Evolutionary conservation across 2,113 vertebrate genomes (phyloP).

Genomic region (Seriola quinqueradiata): DNA sequence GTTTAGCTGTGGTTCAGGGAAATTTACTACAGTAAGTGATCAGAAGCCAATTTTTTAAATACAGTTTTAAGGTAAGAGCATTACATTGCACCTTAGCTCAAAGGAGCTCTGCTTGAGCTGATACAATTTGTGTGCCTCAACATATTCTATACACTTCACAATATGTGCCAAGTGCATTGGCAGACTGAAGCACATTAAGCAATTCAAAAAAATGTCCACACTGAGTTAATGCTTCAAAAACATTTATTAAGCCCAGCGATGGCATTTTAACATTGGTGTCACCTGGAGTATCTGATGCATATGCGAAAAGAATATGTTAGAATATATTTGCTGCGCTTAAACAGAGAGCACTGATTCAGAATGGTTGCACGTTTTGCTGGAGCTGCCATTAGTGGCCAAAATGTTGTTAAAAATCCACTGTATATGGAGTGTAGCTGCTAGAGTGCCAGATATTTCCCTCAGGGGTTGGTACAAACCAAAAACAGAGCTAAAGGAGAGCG

Average conservation of each 20-base stretch:
- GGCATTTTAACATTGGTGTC: slow-evolving; percentile 1
- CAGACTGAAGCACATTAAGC: slow-evolving; percentile 15
- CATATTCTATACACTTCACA: not conserved
- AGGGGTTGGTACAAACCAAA: not conserved
- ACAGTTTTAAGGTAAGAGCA: slow-evolving; percentile 9
- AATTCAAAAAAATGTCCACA: slow-evolving; percentile 11
- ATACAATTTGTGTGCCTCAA: slow-evolving; percentile 9
- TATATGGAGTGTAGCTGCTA: not conserved
- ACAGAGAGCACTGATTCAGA: not conserved
- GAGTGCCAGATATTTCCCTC: not conserved
- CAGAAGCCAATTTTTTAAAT: slow-evolving; percentile 8
- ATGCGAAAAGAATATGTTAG: not conserved
- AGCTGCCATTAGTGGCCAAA: not conserved
- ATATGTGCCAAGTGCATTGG: slow-evolving; percentile 19
- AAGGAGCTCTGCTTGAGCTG: slow-evolving; percentile 21
- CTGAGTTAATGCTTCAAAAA: slow-evolving; percentile 15
- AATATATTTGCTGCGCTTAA: not conserved
- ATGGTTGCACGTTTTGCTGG: not conserved
- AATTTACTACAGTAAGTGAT: slow-evolving; percentile 9
- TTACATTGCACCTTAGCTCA: slow-evolving; percentile 9
- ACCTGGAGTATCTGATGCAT: not conserved
- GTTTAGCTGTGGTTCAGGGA: slow-evolving; percentile 28
- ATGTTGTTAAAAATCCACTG: not conserved
- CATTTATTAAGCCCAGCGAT: slow-evolving; percentile 5
- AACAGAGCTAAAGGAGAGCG: not conserved